These are phyloP conservation scores for Zosterops japonicus DNA, from an alignment of 2,113 vertebrate species.

Conservation along the genomic window DNA sequence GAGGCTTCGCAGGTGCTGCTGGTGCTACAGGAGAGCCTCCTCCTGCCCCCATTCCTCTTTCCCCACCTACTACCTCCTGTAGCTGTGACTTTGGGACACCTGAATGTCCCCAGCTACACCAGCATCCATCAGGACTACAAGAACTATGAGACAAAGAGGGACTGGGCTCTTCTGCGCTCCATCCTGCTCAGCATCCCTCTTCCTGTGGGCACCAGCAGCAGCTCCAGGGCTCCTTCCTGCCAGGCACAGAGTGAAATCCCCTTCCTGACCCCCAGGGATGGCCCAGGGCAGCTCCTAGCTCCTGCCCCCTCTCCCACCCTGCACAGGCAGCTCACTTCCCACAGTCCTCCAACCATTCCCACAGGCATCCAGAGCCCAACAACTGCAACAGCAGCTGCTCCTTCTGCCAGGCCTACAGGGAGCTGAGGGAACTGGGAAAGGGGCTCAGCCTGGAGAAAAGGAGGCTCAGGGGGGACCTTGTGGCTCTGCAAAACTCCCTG, in stretches of 20 bases:
- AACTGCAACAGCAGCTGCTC: slow-evolving; percentile 38
- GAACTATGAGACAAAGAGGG: fast-evolving
- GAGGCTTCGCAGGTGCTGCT: neutral
- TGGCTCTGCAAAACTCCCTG: neutral
- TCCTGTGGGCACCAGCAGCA: neutral
- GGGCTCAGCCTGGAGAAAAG: neutral
- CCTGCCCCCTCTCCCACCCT: neutral
- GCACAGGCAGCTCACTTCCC: neutral
- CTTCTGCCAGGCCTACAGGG: neutral
- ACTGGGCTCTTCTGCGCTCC: fast-evolving
- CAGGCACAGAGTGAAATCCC: neutral
- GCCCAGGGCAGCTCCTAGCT: neutral
- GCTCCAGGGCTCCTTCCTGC: neutral
- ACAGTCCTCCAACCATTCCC: neutral
- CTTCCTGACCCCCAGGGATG: neutral
- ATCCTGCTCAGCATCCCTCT: fast-evolving
- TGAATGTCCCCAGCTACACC: neutral
- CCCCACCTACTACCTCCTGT: neutral
- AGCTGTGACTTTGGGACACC: neutral
- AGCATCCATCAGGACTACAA: fast-evolving
- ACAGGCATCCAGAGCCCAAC: neutral
- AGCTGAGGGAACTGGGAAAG: neutral
- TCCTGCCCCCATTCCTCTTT: neutral
- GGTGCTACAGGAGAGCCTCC: neutral
- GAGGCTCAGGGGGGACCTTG: neutral